Evolutionary conservation across 2,797 vertebrate genomes (phyloP).

Genomic region (Microcaecilia unicolor): DNA sequence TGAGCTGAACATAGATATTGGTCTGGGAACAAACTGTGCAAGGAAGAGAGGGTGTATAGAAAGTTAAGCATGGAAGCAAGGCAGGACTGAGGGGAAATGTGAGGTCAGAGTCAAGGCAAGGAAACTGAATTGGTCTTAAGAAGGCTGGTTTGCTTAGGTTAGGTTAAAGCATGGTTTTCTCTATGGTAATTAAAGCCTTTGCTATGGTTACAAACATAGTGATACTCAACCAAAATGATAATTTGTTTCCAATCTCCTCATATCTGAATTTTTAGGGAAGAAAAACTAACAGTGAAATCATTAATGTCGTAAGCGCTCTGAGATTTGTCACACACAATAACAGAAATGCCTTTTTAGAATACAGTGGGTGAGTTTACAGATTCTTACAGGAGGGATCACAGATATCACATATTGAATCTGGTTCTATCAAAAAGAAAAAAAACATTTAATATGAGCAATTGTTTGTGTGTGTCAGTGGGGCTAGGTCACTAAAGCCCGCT

Average conservation of each 20-base stretch:
- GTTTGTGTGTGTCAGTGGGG: too few species aligned
- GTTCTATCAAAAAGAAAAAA: conserved; percentile 2
- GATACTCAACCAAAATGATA: conserved; percentile 26
- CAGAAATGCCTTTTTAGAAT: too few species aligned
- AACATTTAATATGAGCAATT: too few species aligned
- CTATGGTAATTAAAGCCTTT: conserved; percentile 30
- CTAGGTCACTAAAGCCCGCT: too few species aligned
- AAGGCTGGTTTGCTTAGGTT: conserved; percentile 35
- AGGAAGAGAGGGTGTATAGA: conserved; percentile 47
- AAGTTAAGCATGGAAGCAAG: conserved; percentile 43
- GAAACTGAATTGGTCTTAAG: conserved; percentile 35
- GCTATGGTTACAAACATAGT: conserved; percentile 32
- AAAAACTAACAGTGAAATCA: conserved; percentile 4
- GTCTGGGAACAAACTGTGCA: conserved; percentile 16
- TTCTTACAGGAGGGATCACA: background rate
- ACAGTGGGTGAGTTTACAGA: background rate
- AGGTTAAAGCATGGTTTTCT: conserved; percentile 30
- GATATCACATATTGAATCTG: background rate
- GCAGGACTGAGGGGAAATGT: conserved; percentile 46
- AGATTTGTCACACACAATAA: background rate
- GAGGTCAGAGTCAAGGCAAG: conserved; percentile 41
- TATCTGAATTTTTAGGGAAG: conserved; percentile 10
- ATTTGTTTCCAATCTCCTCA: conserved; percentile 18
- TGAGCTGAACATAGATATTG: conserved; percentile 43
- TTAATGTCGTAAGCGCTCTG: background rate